phyloP scores from a whole-genome alignment of 2,888 invertebrate species.

The Melanotus villosus region DNA sequence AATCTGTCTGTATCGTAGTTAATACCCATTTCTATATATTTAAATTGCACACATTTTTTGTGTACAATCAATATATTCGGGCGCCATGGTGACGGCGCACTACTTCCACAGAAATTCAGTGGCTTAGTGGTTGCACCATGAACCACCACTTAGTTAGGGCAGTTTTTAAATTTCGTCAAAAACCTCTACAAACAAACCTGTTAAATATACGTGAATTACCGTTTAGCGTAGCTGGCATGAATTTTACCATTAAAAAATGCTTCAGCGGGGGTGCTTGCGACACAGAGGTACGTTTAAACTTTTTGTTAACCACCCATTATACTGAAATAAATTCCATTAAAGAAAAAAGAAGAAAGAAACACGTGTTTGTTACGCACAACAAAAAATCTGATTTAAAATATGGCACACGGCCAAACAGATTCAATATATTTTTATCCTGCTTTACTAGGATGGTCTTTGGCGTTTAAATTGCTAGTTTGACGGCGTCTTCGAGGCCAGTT shows the following conservation, averaged over 20 bases:
- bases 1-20: neutral
- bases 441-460: conserved; percentile 70
- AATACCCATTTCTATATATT: neutral
- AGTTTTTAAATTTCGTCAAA: conserved; percentile 30
- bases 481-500: conserved; percentile 9
- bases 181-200: neutral
- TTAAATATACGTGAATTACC: neutral
- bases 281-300: conserved; percentile 13
- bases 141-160: conserved; percentile 33
- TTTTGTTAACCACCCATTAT: neutral
- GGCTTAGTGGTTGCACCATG: conserved; percentile 24
- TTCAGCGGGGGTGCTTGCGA: conserved; percentile 15
- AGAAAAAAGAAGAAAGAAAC: conserved; percentile 61
- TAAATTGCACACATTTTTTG: neutral
- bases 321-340: conserved; percentile 57
- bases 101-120: conserved; percentile 25
- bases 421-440: conserved; percentile 71
- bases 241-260: conserved; percentile 18
- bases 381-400: conserved; percentile 26
- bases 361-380: conserved; percentile 29
- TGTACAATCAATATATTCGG: conserved; percentile 22
- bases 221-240: neutral
- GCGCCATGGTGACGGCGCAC: conserved; percentile 35
- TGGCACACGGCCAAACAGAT: conserved; percentile 52
- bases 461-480: conserved; percentile 33